A percentile compares a stretch with the other conserved stretches of the same genome.
These are phyloP conservation scores for Aphelenchoides bicaudatus DNA, from an alignment of 2,888 invertebrate genomes.

Conservation along the genomic window DNA sequence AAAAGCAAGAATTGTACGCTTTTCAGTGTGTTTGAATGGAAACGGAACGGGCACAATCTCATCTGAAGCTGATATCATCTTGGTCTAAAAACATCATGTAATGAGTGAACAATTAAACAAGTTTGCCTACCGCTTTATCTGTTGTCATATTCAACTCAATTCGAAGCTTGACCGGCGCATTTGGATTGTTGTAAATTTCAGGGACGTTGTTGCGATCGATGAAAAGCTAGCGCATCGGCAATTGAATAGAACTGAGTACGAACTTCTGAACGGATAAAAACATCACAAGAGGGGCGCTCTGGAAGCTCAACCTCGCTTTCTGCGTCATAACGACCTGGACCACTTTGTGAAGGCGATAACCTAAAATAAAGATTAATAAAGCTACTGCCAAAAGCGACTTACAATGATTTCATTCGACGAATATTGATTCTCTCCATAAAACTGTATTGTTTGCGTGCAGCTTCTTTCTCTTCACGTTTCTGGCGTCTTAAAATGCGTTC, in stretches of 20 bases:
- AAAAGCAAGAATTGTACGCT: conserved; percentile 57
- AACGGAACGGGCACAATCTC: conserved; percentile 56
- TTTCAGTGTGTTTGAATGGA: conserved; percentile 57
- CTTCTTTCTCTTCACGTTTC: conserved; percentile 54
- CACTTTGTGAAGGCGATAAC: conserved; percentile 54
- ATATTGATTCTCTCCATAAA: conserved; percentile 58
- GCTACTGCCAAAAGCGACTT: conserved; percentile 18
- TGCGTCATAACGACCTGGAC: conserved; percentile 44
- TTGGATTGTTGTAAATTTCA: conserved; percentile 74
- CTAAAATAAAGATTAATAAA: conserved; percentile 27
- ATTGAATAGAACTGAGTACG: conserved; percentile 70
- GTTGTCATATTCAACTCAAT: conserved; percentile 79
- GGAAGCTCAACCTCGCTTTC: conserved; percentile 49
- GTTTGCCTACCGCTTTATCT: conserved; percentile 67
- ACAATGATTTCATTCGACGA: conserved; percentile 51
- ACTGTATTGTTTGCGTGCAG: conserved; percentile 53
- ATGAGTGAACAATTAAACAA: conserved; percentile 4
- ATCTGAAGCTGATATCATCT: conserved; percentile 46
- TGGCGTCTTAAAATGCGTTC: conserved; percentile 48
- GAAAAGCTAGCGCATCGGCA: conserved; percentile 73
- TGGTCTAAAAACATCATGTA: conserved; percentile 19
- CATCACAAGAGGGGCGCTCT: conserved; percentile 43
- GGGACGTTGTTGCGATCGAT: conserved; percentile 79
- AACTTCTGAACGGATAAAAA: conserved; percentile 42
- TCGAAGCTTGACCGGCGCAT: conserved; percentile 70